These are phyloP conservation scores for Lordiphosa andalusiaca DNA, from an alignment of 2,888 invertebrate genomes.

Conservation along the genomic window DNA sequence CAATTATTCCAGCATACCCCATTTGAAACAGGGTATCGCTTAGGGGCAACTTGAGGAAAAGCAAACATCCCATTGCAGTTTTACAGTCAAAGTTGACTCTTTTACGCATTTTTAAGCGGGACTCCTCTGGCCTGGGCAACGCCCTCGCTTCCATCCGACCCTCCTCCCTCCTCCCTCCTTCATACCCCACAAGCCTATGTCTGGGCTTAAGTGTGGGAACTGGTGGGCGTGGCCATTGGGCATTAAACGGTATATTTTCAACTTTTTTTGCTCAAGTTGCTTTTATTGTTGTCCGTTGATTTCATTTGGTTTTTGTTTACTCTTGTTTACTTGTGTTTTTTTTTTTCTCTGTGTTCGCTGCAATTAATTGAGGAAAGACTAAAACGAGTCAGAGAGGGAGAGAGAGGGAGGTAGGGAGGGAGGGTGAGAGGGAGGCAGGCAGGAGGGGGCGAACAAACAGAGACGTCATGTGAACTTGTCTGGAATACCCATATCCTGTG, in stretches of 20 bases:
- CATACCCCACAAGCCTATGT: background rate
- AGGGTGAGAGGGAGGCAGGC: slow-evolving; percentile 10
- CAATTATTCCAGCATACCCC: no score
- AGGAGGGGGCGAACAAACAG: slow-evolving; percentile 47
- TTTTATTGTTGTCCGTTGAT: slow-evolving; percentile 47
- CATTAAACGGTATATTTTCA: slow-evolving; percentile 69
- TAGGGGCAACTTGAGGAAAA: slow-evolving; percentile 17
- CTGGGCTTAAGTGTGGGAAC: slow-evolving; percentile 59
- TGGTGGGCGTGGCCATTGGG: slow-evolving; percentile 65
- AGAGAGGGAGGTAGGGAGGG: slow-evolving; percentile 5
- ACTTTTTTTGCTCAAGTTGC: slow-evolving; percentile 59
- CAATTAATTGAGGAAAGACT: slow-evolving; percentile 67
- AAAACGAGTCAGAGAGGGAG: slow-evolving; percentile 27
- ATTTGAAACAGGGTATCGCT: slow-evolving; percentile 16
- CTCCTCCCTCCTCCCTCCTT: slow-evolving; percentile 1
- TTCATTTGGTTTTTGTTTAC: slow-evolving; percentile 53
- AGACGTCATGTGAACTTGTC: slow-evolving; percentile 64
- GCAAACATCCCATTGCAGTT: slow-evolving; percentile 33
- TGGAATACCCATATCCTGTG: slow-evolving; percentile 60
- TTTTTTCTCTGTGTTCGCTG: slow-evolving; percentile 38
- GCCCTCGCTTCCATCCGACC: slow-evolving; percentile 5
- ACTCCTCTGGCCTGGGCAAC: slow-evolving; percentile 24
- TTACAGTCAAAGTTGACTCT: slow-evolving; percentile 69
- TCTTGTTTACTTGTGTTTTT: slow-evolving; percentile 15
- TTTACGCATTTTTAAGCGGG: slow-evolving; percentile 68